These are phyloP conservation scores for Tipula confusa DNA, from an alignment of 2,888 invertebrate genomes.

Conservation along the genomic window DNA sequence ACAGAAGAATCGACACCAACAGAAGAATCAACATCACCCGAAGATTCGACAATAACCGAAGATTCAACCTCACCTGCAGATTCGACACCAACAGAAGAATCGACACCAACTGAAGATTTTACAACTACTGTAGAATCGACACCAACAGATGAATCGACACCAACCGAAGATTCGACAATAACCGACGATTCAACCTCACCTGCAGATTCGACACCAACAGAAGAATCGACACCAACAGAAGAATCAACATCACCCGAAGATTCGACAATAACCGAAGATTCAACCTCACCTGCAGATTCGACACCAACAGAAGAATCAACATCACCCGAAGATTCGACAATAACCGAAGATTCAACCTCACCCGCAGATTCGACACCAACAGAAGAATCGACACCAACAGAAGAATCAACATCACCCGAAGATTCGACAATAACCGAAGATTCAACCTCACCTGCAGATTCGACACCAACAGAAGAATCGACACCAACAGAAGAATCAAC, in stretches of 20 bases:
- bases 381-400: not conserved
- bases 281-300: not conserved
- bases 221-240: not conserved
- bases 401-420: too few relatives aligned
- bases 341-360: not conserved
- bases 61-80: not conserved
- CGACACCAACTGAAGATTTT: not conserved
- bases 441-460: not conserved
- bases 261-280: too few relatives aligned
- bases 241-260: not conserved
- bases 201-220: not conserved
- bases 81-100: not conserved
- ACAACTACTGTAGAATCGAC: not conserved
- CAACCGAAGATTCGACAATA: not conserved
- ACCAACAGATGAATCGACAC: too few relatives aligned
- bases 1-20: not conserved
- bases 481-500: too few relatives aligned
- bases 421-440: not conserved
- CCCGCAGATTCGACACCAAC: not conserved
- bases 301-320: not conserved
- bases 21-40: not conserved
- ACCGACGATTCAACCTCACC: not conserved
- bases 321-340: not conserved
- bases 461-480: not conserved
- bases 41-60: not conserved